phyloP scores from a whole-genome alignment of 2,797 vertebrate genomes.

The Gobionotothen gibberifrons region DNA sequence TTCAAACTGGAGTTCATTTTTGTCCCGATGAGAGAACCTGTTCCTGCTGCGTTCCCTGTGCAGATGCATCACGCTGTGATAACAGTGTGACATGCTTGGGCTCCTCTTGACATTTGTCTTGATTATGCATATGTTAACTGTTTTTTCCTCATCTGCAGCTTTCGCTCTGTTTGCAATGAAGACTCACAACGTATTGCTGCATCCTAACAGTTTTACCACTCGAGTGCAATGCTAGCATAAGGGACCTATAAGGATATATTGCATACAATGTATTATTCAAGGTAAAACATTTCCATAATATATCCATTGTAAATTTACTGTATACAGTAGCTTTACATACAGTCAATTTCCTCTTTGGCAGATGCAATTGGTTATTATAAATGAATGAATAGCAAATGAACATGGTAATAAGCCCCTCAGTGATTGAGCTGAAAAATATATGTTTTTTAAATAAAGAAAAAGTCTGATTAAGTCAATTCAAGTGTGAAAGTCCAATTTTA shows the following conservation, averaged over 20 bases:
- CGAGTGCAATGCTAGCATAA: neutral
- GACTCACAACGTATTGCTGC: slow-evolving; percentile 5
- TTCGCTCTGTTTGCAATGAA: slow-evolving; percentile 7
- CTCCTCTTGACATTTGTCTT: slow-evolving; percentile 65
- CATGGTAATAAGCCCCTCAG: slow-evolving; percentile 1
- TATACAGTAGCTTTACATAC: slow-evolving; percentile 1
- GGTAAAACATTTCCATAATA: neutral
- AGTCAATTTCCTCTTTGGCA: neutral
- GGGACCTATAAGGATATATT: neutral
- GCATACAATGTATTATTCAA: neutral
- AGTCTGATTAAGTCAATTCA: slow-evolving; percentile 32
- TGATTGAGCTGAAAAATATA: neutral
- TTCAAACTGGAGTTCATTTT: slow-evolving; percentile 24
- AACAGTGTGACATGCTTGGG: slow-evolving; percentile 51
- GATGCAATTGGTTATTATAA: neutral
- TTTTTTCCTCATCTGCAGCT: slow-evolving; percentile 44
- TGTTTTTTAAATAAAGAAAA: no score
- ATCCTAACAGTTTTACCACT: slow-evolving; percentile 8
- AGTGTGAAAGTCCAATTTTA: slow-evolving; percentile 31
- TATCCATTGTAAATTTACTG: slow-evolving; percentile 1
- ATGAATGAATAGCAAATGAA: slow-evolving; percentile 29
- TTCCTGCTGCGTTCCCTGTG: slow-evolving; percentile 30
- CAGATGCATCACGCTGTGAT: slow-evolving; percentile 59
- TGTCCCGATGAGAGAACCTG: slow-evolving; percentile 30
- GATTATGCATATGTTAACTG: slow-evolving; percentile 63